Evolutionary conservation across 2,113 vertebrate genomes (phyloP).

Genomic region (Cervus canadensis): DNA sequence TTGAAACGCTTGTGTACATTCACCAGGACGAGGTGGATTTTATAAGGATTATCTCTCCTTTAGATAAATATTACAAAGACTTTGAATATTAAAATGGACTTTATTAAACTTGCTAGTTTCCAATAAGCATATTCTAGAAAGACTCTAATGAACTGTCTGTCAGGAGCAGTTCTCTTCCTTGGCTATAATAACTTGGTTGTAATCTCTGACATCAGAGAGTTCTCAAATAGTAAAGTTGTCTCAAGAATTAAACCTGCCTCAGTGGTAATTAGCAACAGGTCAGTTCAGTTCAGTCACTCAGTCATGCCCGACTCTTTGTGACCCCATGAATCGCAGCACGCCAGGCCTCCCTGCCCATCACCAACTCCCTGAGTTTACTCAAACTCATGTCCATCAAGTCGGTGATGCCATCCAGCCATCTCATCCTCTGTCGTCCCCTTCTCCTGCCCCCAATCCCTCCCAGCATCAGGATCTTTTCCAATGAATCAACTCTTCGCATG

Average conservation of each 20-base stretch:
- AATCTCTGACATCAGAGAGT: background rate
- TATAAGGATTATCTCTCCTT: background rate
- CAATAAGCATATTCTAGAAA: background rate
- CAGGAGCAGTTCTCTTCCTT: background rate
- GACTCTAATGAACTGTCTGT: background rate
- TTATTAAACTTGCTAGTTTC: background rate
- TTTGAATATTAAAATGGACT: background rate
- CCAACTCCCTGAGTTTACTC: too few relatives aligned
- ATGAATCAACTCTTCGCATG: too few relatives aligned
- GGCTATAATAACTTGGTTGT: background rate
- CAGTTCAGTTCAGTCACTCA: too few relatives aligned
- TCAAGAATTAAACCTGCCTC: background rate
- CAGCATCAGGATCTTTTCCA: too few relatives aligned
- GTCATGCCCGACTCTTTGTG: too few relatives aligned
- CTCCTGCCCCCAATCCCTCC: too few relatives aligned
- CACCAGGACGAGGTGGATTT: background rate
- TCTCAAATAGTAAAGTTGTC: background rate
- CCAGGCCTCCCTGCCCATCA: too few relatives aligned
- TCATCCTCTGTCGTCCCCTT: too few relatives aligned
- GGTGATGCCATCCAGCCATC: too few relatives aligned
- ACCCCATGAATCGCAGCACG: too few relatives aligned
- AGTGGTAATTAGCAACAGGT: background rate
- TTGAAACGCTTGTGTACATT: background rate
- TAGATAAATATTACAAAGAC: background rate
- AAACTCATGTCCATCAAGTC: too few relatives aligned